Base-by-base conservation (phyloP, 2,797 vertebrate species). In the Selene dorsalis region DNA sequence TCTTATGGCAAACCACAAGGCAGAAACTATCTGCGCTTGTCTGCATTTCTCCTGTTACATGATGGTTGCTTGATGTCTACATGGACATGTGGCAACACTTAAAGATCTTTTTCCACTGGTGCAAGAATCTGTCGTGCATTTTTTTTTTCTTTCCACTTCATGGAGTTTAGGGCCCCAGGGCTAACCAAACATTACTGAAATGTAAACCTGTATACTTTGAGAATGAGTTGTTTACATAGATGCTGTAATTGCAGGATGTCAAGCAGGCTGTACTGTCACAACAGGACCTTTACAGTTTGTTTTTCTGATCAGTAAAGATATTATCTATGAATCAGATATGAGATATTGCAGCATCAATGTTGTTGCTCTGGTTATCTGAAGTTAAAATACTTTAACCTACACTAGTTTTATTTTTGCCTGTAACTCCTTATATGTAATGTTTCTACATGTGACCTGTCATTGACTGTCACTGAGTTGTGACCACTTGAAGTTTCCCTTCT, bases 11-110 rank as follows among this genome's bases (percentile, higher is more conserved):
- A 85, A 88, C 90, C 88, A 0, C 88, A 83, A 73, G 38, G 78
- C 83, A 80, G 61, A 84, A 84, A 84, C 79, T 67, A 83, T 88
- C 80, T 84, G 81, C 47, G 81, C 81, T 79, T 69, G 81, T 90
- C 87, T 85, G 87, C 62, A 22, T 87, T 86, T 90, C 84, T 92
- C 87, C 74, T 69, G 75, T 91, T 91, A 92, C 84, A 87, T 62
- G 73, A 88, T 75, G 84, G 76, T 75, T 85, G 60, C 73, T 85
- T 73, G 69, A 90, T 71, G 87, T 92, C 80, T 89, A 84, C 87
- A 88, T 71, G 68, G 84, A 92, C 93, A 94, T 94, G 88, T 94
- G 94, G 94, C 86, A 94, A 87, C 75, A 68, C 85, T 94, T 94
- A 86, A 35, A 85, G 84, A 87, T 86, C 69, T 87, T 87, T 90